phyloP scores from a whole-genome alignment of 2,888 invertebrate species.

The Drosophila neoperkinsi region DNA sequence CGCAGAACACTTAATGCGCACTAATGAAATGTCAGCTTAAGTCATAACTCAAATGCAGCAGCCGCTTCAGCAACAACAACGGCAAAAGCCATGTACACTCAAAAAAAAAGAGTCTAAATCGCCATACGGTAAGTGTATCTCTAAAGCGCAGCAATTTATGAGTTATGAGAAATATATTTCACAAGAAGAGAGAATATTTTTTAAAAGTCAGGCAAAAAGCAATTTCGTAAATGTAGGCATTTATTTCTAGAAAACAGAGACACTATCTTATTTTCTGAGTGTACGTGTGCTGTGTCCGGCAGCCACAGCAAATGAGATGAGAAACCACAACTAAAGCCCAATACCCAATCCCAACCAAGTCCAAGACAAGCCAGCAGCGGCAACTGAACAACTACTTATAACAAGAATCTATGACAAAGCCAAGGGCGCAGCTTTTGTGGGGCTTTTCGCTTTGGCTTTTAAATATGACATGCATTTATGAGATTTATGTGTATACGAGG shows the following conservation, averaged over 20 bases:
- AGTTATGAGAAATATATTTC: neutral
- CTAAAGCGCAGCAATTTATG: neutral
- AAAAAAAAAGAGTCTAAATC: neutral
- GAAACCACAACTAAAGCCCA: conserved; percentile 26
- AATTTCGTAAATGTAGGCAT: neutral
- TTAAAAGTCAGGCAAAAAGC: no score
- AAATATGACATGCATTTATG: conserved; percentile 81
- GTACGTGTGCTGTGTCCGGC: conserved; percentile 7
- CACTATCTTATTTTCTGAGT: neutral
- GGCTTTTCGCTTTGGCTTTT: conserved; percentile 67
- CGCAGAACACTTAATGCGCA: conserved; percentile 79
- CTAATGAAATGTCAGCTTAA: conserved; percentile 84
- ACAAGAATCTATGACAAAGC: conserved; percentile 62
- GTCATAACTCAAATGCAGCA: conserved; percentile 82
- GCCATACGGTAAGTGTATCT: neutral
- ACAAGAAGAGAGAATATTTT: neutral
- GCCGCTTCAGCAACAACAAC: conserved; percentile 18
- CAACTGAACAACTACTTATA: conserved; percentile 53
- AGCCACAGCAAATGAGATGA: conserved; percentile 40
- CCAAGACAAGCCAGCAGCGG: conserved; percentile 15
- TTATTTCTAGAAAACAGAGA: neutral
- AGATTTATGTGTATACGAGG: conserved; percentile 56
- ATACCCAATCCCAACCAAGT: conserved; percentile 1
- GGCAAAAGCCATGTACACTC: conserved; percentile 25
- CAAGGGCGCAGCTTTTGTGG: conserved; percentile 61